These are phyloP conservation scores for Cephalopachus bancanus DNA, from an alignment of 2,797 vertebrate genomes.

Conservation along the genomic window DNA sequence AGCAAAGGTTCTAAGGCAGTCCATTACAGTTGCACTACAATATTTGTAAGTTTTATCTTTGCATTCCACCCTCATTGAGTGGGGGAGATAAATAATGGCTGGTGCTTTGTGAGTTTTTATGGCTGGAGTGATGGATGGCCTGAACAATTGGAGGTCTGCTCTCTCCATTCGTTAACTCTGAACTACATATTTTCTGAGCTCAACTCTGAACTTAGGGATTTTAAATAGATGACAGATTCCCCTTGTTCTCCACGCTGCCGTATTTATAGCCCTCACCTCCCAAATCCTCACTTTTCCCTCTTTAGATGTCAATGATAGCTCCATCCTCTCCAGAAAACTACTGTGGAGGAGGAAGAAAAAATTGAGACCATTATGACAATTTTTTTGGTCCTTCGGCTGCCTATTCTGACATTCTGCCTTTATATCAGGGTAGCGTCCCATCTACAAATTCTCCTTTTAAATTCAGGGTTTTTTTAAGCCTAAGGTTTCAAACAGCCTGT, in stretches of 20 bases:
- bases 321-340: neutral
- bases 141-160: neutral
- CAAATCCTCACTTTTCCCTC: slow-evolving; percentile 13
- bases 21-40: neutral
- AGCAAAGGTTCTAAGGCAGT: neutral
- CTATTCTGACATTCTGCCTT: slow-evolving; percentile 32
- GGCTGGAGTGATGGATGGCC: neutral
- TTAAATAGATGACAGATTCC: slow-evolving; percentile 24
- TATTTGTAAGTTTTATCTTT: slow-evolving; percentile 50
- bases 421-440: neutral
- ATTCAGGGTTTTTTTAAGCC: slow-evolving; percentile 61
- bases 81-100: slow-evolving; percentile 1
- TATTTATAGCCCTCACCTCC: neutral
- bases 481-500: slow-evolving; percentile 59
- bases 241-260: neutral
- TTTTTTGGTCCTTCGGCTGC: neutral
- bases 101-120: neutral
- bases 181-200: slow-evolving; percentile 25
- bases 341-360: neutral
- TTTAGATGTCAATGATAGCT: neutral
- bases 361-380: neutral
- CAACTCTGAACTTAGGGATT: slow-evolving; percentile 27
- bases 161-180: slow-evolving; percentile 2
- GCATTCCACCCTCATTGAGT: neutral
- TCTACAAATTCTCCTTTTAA: slow-evolving; percentile 14